Evolutionary conservation across 2,888 invertebrate species (phyloP), one percentile per base, ranked within the genome.

Genomic region (Timema cristinae): DNA sequence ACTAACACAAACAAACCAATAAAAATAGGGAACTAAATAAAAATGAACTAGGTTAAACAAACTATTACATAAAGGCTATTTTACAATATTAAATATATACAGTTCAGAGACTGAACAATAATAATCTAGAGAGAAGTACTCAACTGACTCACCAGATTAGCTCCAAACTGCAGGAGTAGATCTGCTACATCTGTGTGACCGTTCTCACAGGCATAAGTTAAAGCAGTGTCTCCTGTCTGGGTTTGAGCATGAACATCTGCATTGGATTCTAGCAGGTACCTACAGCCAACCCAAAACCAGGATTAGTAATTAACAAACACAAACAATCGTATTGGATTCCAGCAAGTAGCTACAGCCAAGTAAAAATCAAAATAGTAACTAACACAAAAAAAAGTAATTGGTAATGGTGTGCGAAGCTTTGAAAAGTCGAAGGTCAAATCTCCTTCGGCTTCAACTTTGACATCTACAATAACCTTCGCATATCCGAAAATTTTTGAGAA

Each of bases 141-240:
- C 15, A 16, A 13, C 9, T 9, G 16, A 66, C 69, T 49, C 66
- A 73, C 73, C 80, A 98, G 84, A 83, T 94, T 91, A 70, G 97
- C 98, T 77, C 94, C 94, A 81, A 92, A 93, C 76, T 94, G 92
- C 76, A 98, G 85, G 73, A 99, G 86, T 74, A 96, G 88, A 83
- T 97, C 95, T 47, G 95, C 96, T 48, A 98, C 97, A 84, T 97
- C 97, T 0, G 97, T 97, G 84, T 98, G 98, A 0, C 98, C 98
- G 85, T 98, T 98, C 85, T 98, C 98, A 84, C 97, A 97, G 70
- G 98, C 98, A 85, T 98, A 97, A 72, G 97, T 97, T 73, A 99
- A 86, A 70, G 98, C 97, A 73, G 97, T 97, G 83, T 97, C 97
- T 74, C 95, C 94, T 59, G 97, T 96, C 82, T 94, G 95, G 52